A percentile compares a stretch with the other conserved stretches of the same genome.
These are phyloP conservation scores for Mareca strepera DNA, from an alignment of 2,797 vertebrate genomes.

Conservation along the genomic window DNA sequence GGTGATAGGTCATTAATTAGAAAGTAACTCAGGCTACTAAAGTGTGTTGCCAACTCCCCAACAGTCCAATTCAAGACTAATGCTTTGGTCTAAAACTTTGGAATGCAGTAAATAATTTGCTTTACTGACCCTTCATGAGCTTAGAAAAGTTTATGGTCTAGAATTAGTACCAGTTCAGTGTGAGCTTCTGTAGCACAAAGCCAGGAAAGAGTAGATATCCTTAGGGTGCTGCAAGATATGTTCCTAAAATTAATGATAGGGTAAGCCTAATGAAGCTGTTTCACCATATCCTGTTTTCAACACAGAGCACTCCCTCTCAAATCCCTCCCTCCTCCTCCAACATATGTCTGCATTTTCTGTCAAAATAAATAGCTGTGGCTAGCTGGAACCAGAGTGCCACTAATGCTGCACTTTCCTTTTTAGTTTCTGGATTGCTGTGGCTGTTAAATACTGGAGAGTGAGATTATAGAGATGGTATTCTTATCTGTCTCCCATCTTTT, in stretches of 20 bases:
- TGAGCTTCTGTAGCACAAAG: background rate
- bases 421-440: background rate
- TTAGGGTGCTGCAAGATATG: slow-evolving; percentile 37
- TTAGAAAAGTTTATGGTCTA: background rate
- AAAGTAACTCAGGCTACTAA: background rate
- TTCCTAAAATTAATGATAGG: slow-evolving; percentile 60
- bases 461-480: background rate
- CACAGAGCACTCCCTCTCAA: background rate
- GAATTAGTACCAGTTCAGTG: background rate
- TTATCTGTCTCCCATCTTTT: background rate
- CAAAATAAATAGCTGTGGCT: background rate
- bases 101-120: background rate
- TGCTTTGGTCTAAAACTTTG: background rate
- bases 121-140: background rate
- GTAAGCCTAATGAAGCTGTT: slow-evolving; percentile 19
- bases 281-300: background rate
- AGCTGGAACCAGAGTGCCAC: background rate
- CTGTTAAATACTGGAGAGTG: background rate
- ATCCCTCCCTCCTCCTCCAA: background rate
- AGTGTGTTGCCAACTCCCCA: background rate
- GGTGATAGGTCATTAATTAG: background rate
- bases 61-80: background rate
- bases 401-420: background rate
- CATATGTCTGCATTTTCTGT: background rate
- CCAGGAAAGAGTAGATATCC: slow-evolving; percentile 19